Base-by-base conservation (phyloP, 2,113 vertebrate species). In the Chaetops frenatus region DNA sequence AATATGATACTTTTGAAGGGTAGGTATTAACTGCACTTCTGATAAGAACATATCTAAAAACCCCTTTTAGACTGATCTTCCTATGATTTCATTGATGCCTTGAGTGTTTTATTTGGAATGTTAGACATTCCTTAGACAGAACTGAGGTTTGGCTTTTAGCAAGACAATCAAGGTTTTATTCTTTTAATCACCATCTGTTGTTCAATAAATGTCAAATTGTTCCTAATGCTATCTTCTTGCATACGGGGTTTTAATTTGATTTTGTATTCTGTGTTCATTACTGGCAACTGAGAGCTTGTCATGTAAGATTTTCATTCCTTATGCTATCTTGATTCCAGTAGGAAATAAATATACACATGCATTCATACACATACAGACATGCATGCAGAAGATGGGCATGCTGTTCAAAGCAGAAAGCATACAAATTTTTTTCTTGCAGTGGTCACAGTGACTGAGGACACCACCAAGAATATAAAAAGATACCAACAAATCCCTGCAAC, bases 121-220 rank as follows among this genome's bases (percentile, higher is more conserved):
- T 93, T 97, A 97, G 89, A 92, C 91, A 91, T 93, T 89, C 72
- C 60, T 86, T 95, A 94, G 56, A 88, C 88, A 95, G 90, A 97
- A 90, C 77, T 86, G 65, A 90, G 11, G 42, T 57, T 80, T 65
- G 81, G 77, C 88, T 97, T 98, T 97, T 92, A 97, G 97, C 92
- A 97, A 97, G 92, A 97, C 96, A 98, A 96, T 97, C 93, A 94
- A 96, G 78, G 81, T 97, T 98, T 98, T 95, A 97, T 96, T 96
- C 91, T 98, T 98, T 97, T 98, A 98, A 98, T 98, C 93, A 90
- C 97, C 97, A 98, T 98, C 97, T 98, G 97, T 97, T 98, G 95
- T 96, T 98, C 97, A 97, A 97, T 97, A 98, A 97, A 98, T 97
- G 97, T 98, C 97, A 98, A 97, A 97, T 97, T 91, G 56, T 94